Evolutionary conservation across 2,797 vertebrate species (phyloP), one percentile per base, ranked within the genome.

Genomic region (Oreonectes daqikongensis): DNA sequence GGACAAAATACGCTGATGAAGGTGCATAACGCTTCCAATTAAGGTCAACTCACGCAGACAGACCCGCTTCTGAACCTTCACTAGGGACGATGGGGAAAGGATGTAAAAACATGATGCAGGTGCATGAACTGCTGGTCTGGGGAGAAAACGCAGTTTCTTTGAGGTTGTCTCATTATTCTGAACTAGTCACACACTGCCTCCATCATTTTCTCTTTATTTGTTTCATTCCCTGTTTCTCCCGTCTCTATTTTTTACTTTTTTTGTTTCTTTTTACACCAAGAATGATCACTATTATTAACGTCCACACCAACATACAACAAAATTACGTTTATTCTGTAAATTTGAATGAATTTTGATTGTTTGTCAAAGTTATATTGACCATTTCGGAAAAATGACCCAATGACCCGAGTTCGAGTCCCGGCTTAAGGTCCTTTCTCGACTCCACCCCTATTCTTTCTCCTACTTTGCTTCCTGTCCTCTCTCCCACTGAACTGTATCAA

Each of bases 211-310:
- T 9, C 82, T 83, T 76, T 80, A 78, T 78, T 55, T 84, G 72
- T 86, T 85, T 80, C 81, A 83, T 48, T 12, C 18, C 52, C 46
- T 48, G 46, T 44, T 26, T n/a, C 35, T 57, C 32, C 9, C 30
- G 5, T 15, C 12, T 24, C 32, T 63, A n/a, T 24, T 14, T 46
- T 12, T 44, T 44, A 18, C 2, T n/a, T 1, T 59, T n/a, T 12
- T 61, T 46, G 74, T 64, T 28, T 30, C 72, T 74, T 81, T 32
- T 32, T 32, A 32, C 32, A 32, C 32, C 3, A 32, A 32, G 3
- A 32, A n/a, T n/a, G n/a, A n/a, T n/a, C n/a, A n/a, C n/a, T n/a
- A n/a, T n/a, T 32, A 32, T 32, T 32, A 3, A 32, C 32, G 6
- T 32, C 32, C 32, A 32, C 32, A 32, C 32, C 32, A 32, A 32